Conservation (phyloP, 1,140 invertebrate species). For the Hyphantria cunea region DNA sequence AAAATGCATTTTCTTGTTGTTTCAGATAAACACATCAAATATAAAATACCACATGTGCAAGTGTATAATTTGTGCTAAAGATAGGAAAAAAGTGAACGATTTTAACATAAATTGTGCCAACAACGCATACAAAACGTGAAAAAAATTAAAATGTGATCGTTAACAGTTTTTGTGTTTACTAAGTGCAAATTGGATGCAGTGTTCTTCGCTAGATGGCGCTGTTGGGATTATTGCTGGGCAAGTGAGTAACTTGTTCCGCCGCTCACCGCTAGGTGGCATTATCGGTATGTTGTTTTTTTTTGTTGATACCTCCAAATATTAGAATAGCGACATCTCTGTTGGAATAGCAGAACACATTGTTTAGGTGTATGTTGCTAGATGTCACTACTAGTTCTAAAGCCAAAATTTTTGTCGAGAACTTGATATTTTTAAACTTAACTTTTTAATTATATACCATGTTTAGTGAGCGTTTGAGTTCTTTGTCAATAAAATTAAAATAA, state of each 20-base stretch:
- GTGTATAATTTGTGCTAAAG: constrained; percentile 57
- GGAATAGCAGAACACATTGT: too few species aligned
- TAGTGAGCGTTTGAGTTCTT: too few species aligned
- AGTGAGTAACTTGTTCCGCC: constrained; percentile 52
- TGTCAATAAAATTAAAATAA: too few species aligned
- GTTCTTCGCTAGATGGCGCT: constrained; percentile 67
- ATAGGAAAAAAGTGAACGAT: constrained; percentile 48
- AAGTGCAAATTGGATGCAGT: constrained; percentile 77
- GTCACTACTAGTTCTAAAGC: neutral
- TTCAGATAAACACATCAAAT: constrained; percentile 65
- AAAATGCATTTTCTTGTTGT: constrained; percentile 47
- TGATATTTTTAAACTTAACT: too few species aligned
- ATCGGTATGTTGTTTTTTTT: constrained; percentile 60
- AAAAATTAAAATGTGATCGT: constrained; percentile 44
- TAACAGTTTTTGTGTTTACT: constrained; percentile 48
- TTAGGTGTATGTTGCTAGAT: too few species aligned
- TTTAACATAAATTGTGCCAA: constrained; percentile 46
- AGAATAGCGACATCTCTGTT: neutral
- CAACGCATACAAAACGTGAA: constrained; percentile 55
- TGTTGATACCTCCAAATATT: too few species aligned
- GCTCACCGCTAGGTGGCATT: constrained; percentile 55
- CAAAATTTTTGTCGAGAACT: too few species aligned
- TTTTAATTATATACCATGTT: too few species aligned
- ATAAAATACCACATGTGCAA: constrained; percentile 64
- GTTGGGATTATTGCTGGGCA: constrained; percentile 57